Evolutionary conservation across 1,140 invertebrate species (phyloP).

Genomic region (Eriosoma lanigerum): DNA sequence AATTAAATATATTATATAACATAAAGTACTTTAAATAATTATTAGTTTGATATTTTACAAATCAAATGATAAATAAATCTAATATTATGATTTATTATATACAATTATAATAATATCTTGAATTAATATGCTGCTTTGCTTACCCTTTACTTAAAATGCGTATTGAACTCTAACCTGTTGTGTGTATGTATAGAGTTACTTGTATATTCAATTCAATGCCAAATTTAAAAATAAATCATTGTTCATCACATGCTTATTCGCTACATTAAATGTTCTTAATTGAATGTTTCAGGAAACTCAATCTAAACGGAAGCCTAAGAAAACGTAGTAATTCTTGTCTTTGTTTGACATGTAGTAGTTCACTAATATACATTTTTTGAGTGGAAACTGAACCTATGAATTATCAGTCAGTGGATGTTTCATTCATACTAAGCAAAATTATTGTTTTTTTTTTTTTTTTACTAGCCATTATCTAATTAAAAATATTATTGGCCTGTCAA

Average conservation of each 20-base stretch:
- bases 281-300: slow-evolving; percentile 44
- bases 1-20: no score
- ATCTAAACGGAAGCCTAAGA: slow-evolving; percentile 46
- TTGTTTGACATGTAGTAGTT: slow-evolving; percentile 18
- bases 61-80: no score
- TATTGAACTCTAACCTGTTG: background rate
- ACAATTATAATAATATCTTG: background rate
- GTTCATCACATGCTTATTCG: background rate
- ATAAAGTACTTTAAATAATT: no score
- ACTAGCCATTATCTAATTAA: background rate
- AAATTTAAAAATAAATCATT: slow-evolving; percentile 26
- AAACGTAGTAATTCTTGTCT: slow-evolving; percentile 36
- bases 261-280: slow-evolving; percentile 16
- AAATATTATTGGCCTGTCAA: background rate
- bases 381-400: slow-evolving; percentile 9
- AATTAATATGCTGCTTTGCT: background rate
- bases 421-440: slow-evolving; percentile 7
- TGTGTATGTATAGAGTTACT: no score
- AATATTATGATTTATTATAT: no score
- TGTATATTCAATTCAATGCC: slow-evolving; percentile 11
- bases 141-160: background rate
- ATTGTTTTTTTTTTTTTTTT: slow-evolving; percentile 8
- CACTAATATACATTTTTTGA: slow-evolving; percentile 19
- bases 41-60: no score
- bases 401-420: background rate